Evolutionary conservation across 2,888 invertebrate species (phyloP).

Genomic region (Neuroscelio doddi): DNA sequence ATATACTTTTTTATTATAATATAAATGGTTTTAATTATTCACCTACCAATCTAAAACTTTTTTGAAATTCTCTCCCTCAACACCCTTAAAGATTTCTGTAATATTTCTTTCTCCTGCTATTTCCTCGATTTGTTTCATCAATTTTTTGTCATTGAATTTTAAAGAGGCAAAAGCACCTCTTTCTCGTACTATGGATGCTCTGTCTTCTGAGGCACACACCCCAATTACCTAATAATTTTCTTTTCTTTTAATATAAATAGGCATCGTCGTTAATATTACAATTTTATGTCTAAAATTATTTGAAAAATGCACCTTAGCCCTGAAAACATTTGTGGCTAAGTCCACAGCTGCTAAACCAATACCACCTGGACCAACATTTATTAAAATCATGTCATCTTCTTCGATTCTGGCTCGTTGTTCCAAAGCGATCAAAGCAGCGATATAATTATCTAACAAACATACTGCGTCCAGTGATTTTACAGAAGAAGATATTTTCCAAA

Average conservation of each 20-base stretch:
- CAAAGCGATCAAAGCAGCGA: constrained; percentile 78
- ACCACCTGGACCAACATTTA: constrained; percentile 79
- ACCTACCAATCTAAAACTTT: constrained; percentile 76
- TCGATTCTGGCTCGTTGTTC: constrained; percentile 73
- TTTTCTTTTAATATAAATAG: constrained; percentile 1
- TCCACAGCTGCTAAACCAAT: constrained; percentile 80
- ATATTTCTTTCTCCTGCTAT: constrained; percentile 77
- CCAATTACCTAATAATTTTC: constrained; percentile 76
- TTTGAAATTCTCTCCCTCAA: constrained; percentile 77
- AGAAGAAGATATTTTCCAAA: constrained; percentile 76
- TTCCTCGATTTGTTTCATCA: constrained; percentile 74
- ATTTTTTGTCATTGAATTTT: constrained; percentile 75
- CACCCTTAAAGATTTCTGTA: constrained; percentile 78
- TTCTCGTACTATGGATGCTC: constrained; percentile 75
- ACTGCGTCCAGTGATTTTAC: constrained; percentile 75
- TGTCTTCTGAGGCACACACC: constrained; percentile 78
- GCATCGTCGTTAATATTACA: constrained; percentile 11
- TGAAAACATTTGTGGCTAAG: constrained; percentile 79
- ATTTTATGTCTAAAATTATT: background rate
- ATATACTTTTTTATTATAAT: too few species aligned
- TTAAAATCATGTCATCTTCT: constrained; percentile 76
- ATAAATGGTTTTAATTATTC: too few species aligned
- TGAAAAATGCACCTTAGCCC: constrained; percentile 75
- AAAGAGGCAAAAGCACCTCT: constrained; percentile 79
- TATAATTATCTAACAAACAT: constrained; percentile 77